Evolutionary conservation across 2,113 vertebrate species (phyloP).

Genomic region (Paradisaea rubra): DNA sequence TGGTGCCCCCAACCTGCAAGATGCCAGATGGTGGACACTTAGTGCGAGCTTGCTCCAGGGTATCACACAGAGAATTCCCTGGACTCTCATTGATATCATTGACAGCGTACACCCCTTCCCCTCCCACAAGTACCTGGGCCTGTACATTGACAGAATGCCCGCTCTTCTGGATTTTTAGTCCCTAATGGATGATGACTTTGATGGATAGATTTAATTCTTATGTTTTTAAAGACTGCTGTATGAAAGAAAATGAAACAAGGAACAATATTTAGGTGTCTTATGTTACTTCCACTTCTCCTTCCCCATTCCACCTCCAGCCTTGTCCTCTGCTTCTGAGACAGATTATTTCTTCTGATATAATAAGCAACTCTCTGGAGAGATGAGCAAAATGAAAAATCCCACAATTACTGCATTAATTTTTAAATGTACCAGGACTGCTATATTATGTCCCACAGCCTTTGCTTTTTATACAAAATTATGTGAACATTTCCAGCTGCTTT

Average conservation of each 20-base stretch:
- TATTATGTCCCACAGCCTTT: neutral
- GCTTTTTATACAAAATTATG: neutral
- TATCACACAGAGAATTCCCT: neutral
- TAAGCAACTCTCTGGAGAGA: neutral
- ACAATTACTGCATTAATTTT: slow-evolving; percentile 26
- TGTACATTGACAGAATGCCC: neutral
- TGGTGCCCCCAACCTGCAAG: neutral
- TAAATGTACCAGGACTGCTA: neutral
- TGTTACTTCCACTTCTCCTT: neutral
- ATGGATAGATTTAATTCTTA: neutral
- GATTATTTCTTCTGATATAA: neutral
- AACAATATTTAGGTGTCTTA: neutral
- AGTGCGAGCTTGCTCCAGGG: neutral
- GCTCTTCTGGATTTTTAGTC: neutral
- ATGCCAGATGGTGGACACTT: neutral
- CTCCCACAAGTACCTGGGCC: neutral
- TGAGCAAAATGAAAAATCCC: slow-evolving; percentile 2
- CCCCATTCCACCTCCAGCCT: neutral
- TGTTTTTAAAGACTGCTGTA: neutral
- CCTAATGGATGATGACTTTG: neutral
- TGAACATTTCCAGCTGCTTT: slow-evolving; percentile 27
- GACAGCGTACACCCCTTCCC: neutral
- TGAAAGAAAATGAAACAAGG: neutral
- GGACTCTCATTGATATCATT: neutral
- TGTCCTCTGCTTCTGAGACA: neutral